Percentiles rank a stretch among this genome's conserved stretches.
Evolutionary conservation across 2,888 invertebrate genomes (phyloP).

Genomic region (Plemyria rubiginata): DNA sequence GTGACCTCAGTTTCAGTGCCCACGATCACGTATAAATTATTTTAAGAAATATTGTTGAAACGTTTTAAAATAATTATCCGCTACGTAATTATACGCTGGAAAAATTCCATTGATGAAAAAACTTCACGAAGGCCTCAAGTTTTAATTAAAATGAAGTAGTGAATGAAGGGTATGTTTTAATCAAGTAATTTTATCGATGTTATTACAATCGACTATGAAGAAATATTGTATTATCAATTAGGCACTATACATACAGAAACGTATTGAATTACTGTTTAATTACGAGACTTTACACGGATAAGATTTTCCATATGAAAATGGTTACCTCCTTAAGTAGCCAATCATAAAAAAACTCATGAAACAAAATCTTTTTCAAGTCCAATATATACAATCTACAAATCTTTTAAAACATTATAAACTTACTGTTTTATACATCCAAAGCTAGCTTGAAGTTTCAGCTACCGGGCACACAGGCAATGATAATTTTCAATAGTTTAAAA

Average conservation of each 20-base stretch:
- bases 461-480: slow-evolving; percentile 2
- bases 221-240: background rate
- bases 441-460: slow-evolving; percentile 2
- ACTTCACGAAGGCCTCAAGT: slow-evolving; percentile 24
- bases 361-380: background rate
- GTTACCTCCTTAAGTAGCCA: too few relatives aligned
- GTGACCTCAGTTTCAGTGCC: slow-evolving; percentile 26
- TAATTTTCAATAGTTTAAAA: slow-evolving; percentile 21
- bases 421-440: background rate
- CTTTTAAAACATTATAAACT: background rate
- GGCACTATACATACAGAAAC: background rate
- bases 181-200: slow-evolving; percentile 20
- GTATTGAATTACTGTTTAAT: too few relatives aligned
- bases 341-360: too few relatives aligned
- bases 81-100: slow-evolving; percentile 21
- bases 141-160: slow-evolving; percentile 27
- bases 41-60: slow-evolving; percentile 25
- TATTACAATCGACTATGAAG: slow-evolving; percentile 14
- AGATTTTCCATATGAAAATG: too few relatives aligned
- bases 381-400: background rate
- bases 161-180: slow-evolving; percentile 15
- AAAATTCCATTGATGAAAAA: slow-evolving; percentile 29
- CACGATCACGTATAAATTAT: slow-evolving; percentile 29
- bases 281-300: too few relatives aligned
- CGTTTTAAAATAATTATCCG: slow-evolving; percentile 22